Conservation (phyloP, 2,888 invertebrate species). For the Malacosoma neustria region DNA sequence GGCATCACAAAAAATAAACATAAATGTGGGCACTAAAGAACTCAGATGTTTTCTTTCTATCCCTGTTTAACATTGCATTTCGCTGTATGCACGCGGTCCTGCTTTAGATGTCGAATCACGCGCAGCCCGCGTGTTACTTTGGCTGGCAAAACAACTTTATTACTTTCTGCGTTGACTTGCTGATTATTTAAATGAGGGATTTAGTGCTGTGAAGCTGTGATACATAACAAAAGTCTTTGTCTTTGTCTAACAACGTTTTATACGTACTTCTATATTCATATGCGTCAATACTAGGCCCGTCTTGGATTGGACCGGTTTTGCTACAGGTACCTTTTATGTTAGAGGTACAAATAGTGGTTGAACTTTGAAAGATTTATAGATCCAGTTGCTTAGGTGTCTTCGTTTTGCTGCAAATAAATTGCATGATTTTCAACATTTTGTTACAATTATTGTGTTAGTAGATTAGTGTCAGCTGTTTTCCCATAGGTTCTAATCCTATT, state of each 20-base stretch:
- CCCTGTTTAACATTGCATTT: conserved; percentile 21
- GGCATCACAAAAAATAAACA: conserved; percentile 19
- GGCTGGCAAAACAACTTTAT: conserved; percentile 16
- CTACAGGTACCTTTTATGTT: neutral
- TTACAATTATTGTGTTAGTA: too few relatives aligned
- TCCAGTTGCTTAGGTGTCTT: neutral
- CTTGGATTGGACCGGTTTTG: neutral
- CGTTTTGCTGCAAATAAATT: too few relatives aligned
- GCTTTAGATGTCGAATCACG: conserved; percentile 26
- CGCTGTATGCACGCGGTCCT: conserved; percentile 12
- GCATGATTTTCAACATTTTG: too few relatives aligned
- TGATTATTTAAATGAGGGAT: neutral
- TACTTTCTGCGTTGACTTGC: neutral
- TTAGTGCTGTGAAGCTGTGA: too few relatives aligned
- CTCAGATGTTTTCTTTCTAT: conserved; percentile 43
- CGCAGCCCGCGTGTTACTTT: conserved; percentile 25
- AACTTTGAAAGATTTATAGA: neutral
- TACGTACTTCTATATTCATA: neutral
- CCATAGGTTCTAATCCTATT: too few relatives aligned
- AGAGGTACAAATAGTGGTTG: neutral
- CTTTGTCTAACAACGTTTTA: too few relatives aligned
- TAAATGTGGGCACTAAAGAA: conserved; percentile 22
- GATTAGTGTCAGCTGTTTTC: too few relatives aligned
- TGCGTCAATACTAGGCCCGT: neutral
- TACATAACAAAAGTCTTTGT: too few relatives aligned